Conservation (phyloP, 2,113 vertebrate genomes). For the Erythrolamprus reginae region DNA sequence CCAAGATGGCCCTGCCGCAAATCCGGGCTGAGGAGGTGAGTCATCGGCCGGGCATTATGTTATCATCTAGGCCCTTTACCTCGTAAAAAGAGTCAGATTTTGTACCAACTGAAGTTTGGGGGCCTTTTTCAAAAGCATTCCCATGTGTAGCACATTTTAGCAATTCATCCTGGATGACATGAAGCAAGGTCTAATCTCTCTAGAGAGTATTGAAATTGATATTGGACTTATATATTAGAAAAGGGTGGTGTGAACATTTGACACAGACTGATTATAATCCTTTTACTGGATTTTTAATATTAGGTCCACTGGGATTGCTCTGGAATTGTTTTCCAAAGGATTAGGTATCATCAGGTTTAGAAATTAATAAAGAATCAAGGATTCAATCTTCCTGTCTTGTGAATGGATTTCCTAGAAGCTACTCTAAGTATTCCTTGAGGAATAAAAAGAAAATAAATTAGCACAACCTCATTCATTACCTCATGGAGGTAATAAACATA, state of each 20-base stretch:
- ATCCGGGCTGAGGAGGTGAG: too few relatives aligned
- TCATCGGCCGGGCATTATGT: too few relatives aligned
- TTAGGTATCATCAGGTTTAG: background rate
- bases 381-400: background rate
- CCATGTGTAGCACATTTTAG: background rate
- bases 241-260: background rate
- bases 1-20: too few relatives aligned
- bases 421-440: background rate
- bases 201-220: background rate
- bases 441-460: background rate
- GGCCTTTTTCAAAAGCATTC: background rate
- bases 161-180: background rate
- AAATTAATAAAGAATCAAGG: background rate
- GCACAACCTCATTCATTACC: background rate
- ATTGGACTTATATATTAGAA: background rate
- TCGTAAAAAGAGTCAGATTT: background rate
- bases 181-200: background rate
- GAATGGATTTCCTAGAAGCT: background rate
- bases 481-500: background rate
- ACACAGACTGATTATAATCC: background rate
- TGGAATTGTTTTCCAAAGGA: background rate
- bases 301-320: background rate
- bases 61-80: background rate
- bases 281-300: background rate
- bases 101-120: background rate